These are phyloP conservation scores for Coryphaenoides rupestris DNA, from an alignment of 2,113 vertebrate species.

Conservation along the genomic window DNA sequence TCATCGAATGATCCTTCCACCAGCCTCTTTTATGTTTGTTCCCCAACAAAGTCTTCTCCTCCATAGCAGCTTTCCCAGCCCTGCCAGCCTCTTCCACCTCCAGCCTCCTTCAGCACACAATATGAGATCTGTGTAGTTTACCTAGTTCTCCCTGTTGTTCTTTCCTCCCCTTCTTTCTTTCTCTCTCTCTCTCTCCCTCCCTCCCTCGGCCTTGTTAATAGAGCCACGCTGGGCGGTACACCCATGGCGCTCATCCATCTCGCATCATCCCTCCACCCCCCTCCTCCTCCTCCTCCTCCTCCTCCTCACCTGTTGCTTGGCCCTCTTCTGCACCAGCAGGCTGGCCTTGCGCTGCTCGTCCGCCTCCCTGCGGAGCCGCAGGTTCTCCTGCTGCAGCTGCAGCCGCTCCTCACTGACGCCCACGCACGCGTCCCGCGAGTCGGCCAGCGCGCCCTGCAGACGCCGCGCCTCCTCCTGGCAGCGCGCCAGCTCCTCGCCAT, in stretches of 20 bases:
- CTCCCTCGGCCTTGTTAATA: too few relatives aligned
- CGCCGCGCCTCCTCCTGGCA: conserved; percentile 81
- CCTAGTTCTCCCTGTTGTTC: background rate
- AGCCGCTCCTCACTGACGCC: conserved; percentile 86
- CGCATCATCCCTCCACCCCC: background rate
- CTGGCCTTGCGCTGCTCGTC: conserved; percentile 79
- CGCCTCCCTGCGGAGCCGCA: conserved; percentile 80
- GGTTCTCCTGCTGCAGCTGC: conserved; percentile 85
- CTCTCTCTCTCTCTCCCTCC: too few relatives aligned
- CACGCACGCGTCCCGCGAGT: conserved; percentile 77
- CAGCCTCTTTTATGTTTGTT: too few relatives aligned
- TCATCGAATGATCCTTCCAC: too few relatives aligned
- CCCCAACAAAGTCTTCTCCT: too few relatives aligned
- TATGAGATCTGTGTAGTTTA: background rate
- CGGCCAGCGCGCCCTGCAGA: conserved; percentile 78
- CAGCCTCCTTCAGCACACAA: too few relatives aligned
- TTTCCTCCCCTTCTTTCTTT: background rate
- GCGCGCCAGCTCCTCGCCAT: conserved; percentile 82
- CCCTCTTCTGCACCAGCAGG: conserved; percentile 76
- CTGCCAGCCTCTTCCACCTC: too few relatives aligned
- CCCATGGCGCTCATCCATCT: background rate
- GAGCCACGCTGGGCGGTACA: background rate
- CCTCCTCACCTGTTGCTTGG: conserved; percentile 82
- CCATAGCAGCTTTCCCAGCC: too few relatives aligned
- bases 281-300: background rate